Percentiles rank a stretch among this genome's conserved stretches.
These are phyloP conservation scores for Esox niger DNA, from an alignment of 2,113 vertebrate genomes.

Conservation along the genomic window DNA sequence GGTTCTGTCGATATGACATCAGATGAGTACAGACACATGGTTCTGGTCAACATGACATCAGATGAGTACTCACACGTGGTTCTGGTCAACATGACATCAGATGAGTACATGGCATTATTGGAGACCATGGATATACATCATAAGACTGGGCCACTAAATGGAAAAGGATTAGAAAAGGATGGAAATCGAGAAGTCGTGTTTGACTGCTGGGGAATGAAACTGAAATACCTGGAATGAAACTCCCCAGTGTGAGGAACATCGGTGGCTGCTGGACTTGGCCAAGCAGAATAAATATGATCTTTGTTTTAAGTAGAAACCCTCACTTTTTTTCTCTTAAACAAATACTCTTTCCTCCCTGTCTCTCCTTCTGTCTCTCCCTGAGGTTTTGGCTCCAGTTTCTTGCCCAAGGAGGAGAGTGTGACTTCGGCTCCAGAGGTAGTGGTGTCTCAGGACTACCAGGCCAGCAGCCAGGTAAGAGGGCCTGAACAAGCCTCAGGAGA, in stretches of 20 bases:
- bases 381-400: conserved; percentile 95
- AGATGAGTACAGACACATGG: no score
- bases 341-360: conserved; percentile 23
- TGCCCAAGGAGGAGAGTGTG: conserved; percentile 90
- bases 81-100: no score
- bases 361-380: conserved; percentile 38
- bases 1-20: no score
- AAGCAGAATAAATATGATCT: conserved; percentile 4
- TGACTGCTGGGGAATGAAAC: conserved; percentile 47
- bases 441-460: conserved; percentile 80
- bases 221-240: conserved; percentile 6
- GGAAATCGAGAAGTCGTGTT: conserved; percentile 43
- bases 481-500: neutral
- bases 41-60: no score
- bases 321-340: conserved; percentile 13
- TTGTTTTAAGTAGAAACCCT: conserved; percentile 34
- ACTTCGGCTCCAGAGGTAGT: conserved; percentile 78
- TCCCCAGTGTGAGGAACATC: conserved; percentile 40
- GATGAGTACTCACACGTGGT: no score
- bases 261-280: conserved; percentile 27
- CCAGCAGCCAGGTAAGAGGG: conserved; percentile 85
- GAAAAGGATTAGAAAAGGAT: conserved; percentile 40
- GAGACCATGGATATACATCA: no score
- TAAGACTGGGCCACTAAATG: conserved; percentile 10
- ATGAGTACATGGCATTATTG: no score